Evolutionary conservation across 2,113 vertebrate genomes (phyloP), one percentile per base, ranked within the genome.

Genomic region (cattle (Bos taurus)): DNA sequence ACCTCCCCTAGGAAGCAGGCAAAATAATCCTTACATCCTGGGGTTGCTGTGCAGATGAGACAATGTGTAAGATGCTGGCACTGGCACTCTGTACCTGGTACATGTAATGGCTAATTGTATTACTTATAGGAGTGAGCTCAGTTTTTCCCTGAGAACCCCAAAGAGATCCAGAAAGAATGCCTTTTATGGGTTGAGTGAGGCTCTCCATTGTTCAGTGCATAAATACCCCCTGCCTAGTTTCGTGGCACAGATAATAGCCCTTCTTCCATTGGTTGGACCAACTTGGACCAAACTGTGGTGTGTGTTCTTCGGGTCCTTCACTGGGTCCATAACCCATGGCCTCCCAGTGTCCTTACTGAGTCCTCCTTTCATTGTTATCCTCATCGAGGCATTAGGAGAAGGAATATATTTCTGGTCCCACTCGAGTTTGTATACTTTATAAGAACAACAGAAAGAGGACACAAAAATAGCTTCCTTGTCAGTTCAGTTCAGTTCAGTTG

Each of bases 51-150:
- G 52, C 90, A 87, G 8, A 33, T 60, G 57, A 64, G 19, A 54
- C 25, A 14, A 9, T 9, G 7, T 62, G 25, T 19, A 26, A n/a
- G 33, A n/a, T 12, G 26, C 64, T 50, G 30, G 5, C 80, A 7
- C 1, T 60, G 40, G 74, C 0, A 0, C 2, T 25, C 16, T 64
- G 3, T 14, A 78, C 16, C 21, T 46, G 36, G 30, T 36, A 17
- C 36, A 23, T 8, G n/a, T 2, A 16, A 57, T 82, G 26, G 28
- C 33, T 74, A 74, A 48, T 48, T 59, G 28, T 30, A 46, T 48
- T 54, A 7, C 23, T 13, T 83, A 3, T 1, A 36, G 30, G 60
- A 30, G 21, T 83, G 9, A 92, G 54, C 60, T 88, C 28, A 62
- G 54, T 62, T 95, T 86, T 52, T 14, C 36, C 74, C 23, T 26